These are phyloP conservation scores for Malacoraja senta DNA, from an alignment of 2,797 vertebrate species.

Conservation along the genomic window DNA sequence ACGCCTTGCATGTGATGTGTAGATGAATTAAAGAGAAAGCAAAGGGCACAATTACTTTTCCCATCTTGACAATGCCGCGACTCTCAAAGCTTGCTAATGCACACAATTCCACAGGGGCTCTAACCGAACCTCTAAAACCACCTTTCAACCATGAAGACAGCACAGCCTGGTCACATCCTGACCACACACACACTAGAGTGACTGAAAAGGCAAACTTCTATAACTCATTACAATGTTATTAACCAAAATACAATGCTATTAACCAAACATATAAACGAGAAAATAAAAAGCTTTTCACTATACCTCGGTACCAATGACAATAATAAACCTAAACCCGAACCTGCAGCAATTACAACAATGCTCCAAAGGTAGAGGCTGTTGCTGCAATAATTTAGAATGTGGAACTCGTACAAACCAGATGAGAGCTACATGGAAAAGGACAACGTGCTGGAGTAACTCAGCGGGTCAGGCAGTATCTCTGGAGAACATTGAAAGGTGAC, in stretches of 20 bases:
- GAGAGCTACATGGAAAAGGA: too few species aligned
- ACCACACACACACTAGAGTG: background rate
- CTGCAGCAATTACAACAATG: background rate
- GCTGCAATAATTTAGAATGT: background rate
- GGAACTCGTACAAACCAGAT: background rate
- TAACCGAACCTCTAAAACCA: background rate
- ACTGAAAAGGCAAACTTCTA: background rate
- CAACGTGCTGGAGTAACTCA: too few species aligned
- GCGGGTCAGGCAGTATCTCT: too few species aligned
- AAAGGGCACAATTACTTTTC: background rate
- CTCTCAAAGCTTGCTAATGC: background rate
- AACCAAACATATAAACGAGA: background rate
- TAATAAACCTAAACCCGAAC: background rate
- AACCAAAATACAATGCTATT: background rate
- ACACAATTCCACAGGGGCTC: background rate
- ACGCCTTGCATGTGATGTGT: too few species aligned
- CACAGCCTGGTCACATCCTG: too few species aligned
- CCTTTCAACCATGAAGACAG: too few species aligned
- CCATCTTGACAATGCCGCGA: background rate
- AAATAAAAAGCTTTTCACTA: background rate
- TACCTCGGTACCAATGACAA: too few species aligned
- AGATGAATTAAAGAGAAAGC: background rate
- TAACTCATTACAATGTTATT: background rate
- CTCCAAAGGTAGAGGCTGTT: background rate
- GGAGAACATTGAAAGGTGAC: too few species aligned